A percentile compares a stretch with the other conserved stretches of the same genome.
Conservation (phyloP, 2,113 vertebrate species). For the Notiomystis cincta region DNA sequence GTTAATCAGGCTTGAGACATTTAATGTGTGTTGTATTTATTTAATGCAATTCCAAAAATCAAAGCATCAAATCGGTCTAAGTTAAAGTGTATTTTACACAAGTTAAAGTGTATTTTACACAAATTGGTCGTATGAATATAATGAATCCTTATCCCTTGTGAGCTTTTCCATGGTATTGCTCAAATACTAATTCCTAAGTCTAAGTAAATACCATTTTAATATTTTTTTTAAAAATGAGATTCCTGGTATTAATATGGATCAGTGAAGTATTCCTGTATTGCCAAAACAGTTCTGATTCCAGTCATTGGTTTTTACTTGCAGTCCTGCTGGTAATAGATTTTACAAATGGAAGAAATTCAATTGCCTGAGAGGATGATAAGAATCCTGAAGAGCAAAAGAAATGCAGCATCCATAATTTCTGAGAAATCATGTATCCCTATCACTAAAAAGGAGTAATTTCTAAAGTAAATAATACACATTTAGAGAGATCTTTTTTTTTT, state of each 20-base stretch:
- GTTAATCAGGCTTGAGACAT: background rate
- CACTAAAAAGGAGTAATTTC: background rate
- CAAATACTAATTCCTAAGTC: background rate
- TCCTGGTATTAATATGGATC: background rate
- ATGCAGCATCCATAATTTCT: background rate
- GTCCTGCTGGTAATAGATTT: background rate
- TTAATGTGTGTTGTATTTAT: background rate
- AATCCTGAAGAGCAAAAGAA: constrained; percentile 8
- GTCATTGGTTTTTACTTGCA: background rate
- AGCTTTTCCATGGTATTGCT: background rate
- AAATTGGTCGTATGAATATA: background rate
- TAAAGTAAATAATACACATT: background rate
- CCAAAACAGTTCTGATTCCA: background rate
- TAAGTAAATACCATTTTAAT: background rate
- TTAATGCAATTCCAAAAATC: background rate
- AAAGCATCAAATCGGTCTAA: background rate
- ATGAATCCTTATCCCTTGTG: background rate
- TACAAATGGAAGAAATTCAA: constrained; percentile 30
- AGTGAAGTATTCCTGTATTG: background rate
- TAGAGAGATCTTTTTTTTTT: background rate
- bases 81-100: background rate
- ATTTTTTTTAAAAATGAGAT: background rate
- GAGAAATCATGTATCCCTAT: background rate
- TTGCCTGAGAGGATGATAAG: constrained; percentile 7
- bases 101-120: no score